Evolutionary conservation across 2,888 invertebrate species (phyloP), one percentile per base, ranked within the genome.

Genomic region (Pristionchus fissidentatus): DNA sequence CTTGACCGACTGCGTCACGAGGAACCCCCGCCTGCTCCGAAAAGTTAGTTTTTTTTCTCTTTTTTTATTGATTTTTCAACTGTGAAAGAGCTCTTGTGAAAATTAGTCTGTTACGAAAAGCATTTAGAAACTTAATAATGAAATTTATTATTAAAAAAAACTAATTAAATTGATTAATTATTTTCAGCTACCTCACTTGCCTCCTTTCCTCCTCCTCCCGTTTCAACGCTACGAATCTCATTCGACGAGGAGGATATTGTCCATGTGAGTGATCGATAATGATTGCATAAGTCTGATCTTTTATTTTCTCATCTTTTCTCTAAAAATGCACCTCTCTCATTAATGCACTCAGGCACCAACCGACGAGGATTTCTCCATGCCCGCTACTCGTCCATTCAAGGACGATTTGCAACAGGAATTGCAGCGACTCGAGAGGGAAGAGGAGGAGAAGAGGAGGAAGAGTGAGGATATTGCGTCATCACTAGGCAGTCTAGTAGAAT

Each of bases 161-260:
- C 8, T 22, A 62, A n/a, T 19, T 13, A 52, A 22, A 52, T 13
- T 19, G 52, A 52, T 52, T 52, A 52, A 19, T 52, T 66, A 1
- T 41, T 70, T 70, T 10, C 66, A 70, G 66, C 75, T 32, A 15
- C 66, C 22, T 35, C 49, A 3, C 75, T 75, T 10, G 75, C 75
- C 49, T 49, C 46, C 43, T 75, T 75, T 29, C 46, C 75, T 49
- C 75, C 75, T 0, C 75, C 75, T 10, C 49, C 75, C 3, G 29
- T 52, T 8, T 41, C 52, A 15, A n/a, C 41, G 41, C 35, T 70
- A 8, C 52, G 78, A 3, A 10, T 38, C 1, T 78, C 78, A 1
- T 78, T 78, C 38, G 78, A 78, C 38, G 78, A 78, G 52, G 78
- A 78, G 38, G 78, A 78, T 29, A 78, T 78, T 38, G 78, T 78